phyloP scores from a whole-genome alignment of 2,113 vertebrate genomes.

The Capreolus pygargus region DNA sequence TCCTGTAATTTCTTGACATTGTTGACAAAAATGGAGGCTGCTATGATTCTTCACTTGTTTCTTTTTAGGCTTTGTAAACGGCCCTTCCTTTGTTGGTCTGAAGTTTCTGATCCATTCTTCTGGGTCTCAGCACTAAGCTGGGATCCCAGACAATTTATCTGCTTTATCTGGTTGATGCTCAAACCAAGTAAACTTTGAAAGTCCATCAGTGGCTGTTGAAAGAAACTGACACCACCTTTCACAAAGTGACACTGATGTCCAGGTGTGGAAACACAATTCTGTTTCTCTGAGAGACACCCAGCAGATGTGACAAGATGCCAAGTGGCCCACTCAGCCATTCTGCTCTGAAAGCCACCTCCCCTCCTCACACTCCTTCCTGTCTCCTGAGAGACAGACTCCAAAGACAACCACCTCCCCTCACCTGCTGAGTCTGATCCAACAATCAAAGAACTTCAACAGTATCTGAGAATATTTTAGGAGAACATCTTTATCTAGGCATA shows the following conservation, averaged over 20 bases:
- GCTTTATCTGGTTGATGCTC: background rate
- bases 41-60: background rate
- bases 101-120: background rate
- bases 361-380: background rate
- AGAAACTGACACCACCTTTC: background rate
- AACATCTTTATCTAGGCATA: background rate
- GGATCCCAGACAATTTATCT: background rate
- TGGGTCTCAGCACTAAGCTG: background rate
- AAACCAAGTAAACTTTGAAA: background rate
- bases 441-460: background rate
- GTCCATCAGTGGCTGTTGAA: background rate
- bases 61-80: background rate
- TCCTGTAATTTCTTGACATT: background rate
- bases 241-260: background rate
- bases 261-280: background rate
- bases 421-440: background rate
- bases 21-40: background rate
- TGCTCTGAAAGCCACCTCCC: background rate
- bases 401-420: background rate
- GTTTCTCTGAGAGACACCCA: background rate
- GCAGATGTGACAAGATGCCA: background rate
- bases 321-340: background rate
- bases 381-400: background rate
- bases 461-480: background rate
- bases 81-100: background rate